Base-by-base conservation (phyloP, 2,113 vertebrate genomes). In the Mormyrus lacerda region DNA sequence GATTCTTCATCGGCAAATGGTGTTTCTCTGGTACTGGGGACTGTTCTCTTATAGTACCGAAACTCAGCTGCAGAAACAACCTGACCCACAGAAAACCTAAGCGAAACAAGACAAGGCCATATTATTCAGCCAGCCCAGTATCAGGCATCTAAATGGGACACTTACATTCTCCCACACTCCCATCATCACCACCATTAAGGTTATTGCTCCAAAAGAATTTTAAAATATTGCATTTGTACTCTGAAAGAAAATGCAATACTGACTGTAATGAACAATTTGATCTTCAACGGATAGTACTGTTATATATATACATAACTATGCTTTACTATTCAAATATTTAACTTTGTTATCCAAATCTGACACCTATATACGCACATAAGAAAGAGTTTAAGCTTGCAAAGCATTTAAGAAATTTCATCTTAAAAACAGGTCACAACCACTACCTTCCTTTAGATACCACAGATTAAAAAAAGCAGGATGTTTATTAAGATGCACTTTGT, bases 391-490 rank as follows among this genome's bases (percentile, higher is more conserved):
- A 44, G 8, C 27, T 84, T 31, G 7, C 45, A 24, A 2, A 82
- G 45, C 31, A 89, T 55, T 44, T 55, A 79, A 44, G 42, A 87
- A 89, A 51, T 58, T 24, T 45, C 44, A 50, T 11, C 27, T 44
- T 11, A 42, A 79, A 73, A 88, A 82, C 17, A 82, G 31, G 61
- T 27, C 82, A 21, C 10, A 83, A 53, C 83, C 65, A 84, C 85
- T 85, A 45, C 35, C 73, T 87, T 45, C 73, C 51, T 87, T 79
- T 53, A 47, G 61, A 89, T 89, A 87, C 88, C 84, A 45, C 90
- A 89, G 86, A 76, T 48, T 82, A 89, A 86, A 89, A n/a, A 45
- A 86, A 87, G 89, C 89, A 89, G 89, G 89, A 89, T 65, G 83
- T 65, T 31, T 89, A 27, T 69, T 6, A 21, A 69, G 44, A 85